Conservation (phyloP, 30 jellyfish, hydroid and myxozoan genomes). For the Turritopsis rubra region DNA sequence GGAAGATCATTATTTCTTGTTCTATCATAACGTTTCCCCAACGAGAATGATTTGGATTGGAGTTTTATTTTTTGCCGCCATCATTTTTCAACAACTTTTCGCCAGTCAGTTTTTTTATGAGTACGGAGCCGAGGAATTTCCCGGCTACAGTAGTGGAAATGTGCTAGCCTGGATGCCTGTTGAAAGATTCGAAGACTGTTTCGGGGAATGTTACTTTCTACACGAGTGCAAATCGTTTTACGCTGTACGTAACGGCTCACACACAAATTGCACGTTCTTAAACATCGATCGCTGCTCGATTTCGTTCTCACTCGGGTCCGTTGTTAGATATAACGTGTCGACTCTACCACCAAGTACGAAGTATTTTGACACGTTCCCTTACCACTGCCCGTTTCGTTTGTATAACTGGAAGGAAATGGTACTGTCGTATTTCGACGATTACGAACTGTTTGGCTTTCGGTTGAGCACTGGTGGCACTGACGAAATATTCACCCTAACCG, state of each 20-base stretch:
- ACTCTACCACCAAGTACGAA: not conserved
- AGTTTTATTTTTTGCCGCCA: not conserved
- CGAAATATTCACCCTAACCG: not conserved
- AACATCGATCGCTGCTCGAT: not conserved
- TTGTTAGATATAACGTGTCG: not conserved
- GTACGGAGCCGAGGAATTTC: not conserved
- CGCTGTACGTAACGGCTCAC: not conserved
- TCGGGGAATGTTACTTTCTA: not conserved
- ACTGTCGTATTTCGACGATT: not conserved
- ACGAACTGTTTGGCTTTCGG: not conserved
- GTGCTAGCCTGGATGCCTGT: not conserved
- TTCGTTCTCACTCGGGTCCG: not conserved
- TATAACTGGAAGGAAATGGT: not conserved
- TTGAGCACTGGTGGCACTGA: not conserved
- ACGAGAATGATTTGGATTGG: not conserved
- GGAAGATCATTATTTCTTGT: no score
- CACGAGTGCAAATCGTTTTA: not conserved
- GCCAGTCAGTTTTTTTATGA: not conserved
- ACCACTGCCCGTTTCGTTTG: not conserved
- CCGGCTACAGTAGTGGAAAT: not conserved
- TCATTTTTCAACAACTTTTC: not conserved
- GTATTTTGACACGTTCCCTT: not conserved
- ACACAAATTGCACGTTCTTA: not conserved
- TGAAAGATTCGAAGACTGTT: not conserved
- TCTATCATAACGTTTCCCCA: not conserved